Conservation (phyloP, 2,888 invertebrate species). For the Pachycephus smyrnensis region DNA sequence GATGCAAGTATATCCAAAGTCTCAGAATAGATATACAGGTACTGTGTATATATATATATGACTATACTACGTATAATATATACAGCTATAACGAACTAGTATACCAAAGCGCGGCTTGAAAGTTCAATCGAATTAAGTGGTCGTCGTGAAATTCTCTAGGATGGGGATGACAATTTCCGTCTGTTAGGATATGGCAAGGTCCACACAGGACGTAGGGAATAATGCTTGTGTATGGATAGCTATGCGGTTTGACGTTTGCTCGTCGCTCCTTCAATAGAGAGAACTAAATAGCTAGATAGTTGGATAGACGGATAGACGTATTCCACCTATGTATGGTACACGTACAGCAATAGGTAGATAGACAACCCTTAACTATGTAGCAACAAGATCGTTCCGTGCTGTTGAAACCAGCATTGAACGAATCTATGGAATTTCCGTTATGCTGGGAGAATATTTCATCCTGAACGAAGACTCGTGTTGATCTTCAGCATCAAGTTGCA, state of each 20-base stretch:
- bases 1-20: background rate
- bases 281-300: background rate
- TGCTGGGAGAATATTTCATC: background rate
- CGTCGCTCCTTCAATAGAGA: background rate
- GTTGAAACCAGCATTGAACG: background rate
- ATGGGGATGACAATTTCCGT: conserved; percentile 4
- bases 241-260: background rate
- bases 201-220: background rate
- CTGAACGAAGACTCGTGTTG: background rate
- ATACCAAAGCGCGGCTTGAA: background rate
- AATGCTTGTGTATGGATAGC: background rate
- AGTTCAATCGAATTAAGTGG: conserved; percentile 18
- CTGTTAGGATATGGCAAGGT: background rate
- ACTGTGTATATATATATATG: background rate
- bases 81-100: background rate
- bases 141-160: conserved; percentile 5
- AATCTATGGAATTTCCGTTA: background rate
- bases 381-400: background rate
- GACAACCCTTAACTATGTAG: background rate
- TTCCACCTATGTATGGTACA: background rate
- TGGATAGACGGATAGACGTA: background rate
- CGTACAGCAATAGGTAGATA: background rate
- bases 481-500: background rate
- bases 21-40: background rate
- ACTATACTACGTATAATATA: background rate